Conservation (phyloP, 2,113 vertebrate species). For the Capreolus pygargus region DNA sequence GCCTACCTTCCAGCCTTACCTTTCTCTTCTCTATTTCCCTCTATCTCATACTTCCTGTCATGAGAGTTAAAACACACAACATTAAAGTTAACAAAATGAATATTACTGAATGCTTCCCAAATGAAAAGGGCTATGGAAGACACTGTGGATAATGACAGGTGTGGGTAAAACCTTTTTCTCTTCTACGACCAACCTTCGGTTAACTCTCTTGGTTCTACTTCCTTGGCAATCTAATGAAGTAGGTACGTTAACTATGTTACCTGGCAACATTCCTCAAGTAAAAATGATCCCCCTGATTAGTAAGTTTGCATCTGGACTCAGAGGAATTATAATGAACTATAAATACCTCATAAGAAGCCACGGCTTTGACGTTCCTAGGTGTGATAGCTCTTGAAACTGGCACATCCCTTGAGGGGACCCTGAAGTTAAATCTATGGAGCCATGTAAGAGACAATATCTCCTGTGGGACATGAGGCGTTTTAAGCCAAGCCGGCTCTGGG, state of each 20-base stretch:
- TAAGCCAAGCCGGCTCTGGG: not conserved
- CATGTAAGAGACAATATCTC: not conserved
- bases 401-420: not conserved
- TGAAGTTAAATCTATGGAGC: not conserved
- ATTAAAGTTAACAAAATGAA: not conserved
- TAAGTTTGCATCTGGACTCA: not conserved
- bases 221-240: not conserved
- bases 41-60: not conserved
- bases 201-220: not conserved
- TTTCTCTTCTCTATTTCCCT: not conserved
- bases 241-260: not conserved
- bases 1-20: not conserved
- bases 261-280: not conserved
- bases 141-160: not conserved
- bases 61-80: slow-evolving; percentile 2
- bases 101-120: not conserved
- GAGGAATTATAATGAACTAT: not conserved
- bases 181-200: not conserved
- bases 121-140: not conserved
- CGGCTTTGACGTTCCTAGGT: not conserved
- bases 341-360: not conserved
- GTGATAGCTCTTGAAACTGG: not conserved
- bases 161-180: not conserved
- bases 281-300: slow-evolving; percentile 17
- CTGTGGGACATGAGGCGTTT: not conserved